These are phyloP conservation scores for Sclerurus mexicanus DNA, from an alignment of 2,113 vertebrate species.

Conservation along the genomic window DNA sequence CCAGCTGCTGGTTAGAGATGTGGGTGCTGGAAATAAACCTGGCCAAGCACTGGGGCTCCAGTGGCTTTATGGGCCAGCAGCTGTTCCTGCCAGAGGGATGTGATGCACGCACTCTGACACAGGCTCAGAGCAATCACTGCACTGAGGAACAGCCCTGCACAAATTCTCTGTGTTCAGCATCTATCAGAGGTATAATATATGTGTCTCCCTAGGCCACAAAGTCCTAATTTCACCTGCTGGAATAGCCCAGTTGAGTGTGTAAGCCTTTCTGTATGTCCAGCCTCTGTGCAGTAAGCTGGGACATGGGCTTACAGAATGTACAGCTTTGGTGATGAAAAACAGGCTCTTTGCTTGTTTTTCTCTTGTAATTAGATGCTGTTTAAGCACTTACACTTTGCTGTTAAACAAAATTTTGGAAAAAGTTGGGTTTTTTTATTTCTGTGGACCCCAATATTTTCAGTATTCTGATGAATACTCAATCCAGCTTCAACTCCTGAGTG, in stretches of 20 bases:
- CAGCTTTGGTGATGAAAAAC: neutral
- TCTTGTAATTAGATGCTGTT: neutral
- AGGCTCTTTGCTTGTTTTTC: neutral
- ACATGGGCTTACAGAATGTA: neutral
- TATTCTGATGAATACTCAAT: neutral
- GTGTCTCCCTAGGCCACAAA: neutral
- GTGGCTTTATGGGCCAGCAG: neutral
- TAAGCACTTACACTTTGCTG: neutral
- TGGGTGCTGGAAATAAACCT: neutral
- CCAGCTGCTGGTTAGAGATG: neutral
- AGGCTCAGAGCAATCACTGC: neutral
- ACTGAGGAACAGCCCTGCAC: neutral
- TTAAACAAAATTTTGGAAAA: neutral
- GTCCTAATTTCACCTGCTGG: neutral
- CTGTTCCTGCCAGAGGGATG: neutral
- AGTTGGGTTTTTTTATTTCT: neutral
- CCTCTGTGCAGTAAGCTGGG: neutral
- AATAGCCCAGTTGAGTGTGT: neutral
- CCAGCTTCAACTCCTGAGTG: neutral
- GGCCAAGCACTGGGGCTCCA: fast-evolving
- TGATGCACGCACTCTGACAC: fast-evolving
- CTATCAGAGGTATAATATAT: neutral
- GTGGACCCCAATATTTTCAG: neutral
- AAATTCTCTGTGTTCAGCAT: neutral
- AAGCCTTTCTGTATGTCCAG: neutral